Base-by-base conservation (phyloP, 2,888 invertebrate genomes). In the Rhimphoctona megacephalus region DNA sequence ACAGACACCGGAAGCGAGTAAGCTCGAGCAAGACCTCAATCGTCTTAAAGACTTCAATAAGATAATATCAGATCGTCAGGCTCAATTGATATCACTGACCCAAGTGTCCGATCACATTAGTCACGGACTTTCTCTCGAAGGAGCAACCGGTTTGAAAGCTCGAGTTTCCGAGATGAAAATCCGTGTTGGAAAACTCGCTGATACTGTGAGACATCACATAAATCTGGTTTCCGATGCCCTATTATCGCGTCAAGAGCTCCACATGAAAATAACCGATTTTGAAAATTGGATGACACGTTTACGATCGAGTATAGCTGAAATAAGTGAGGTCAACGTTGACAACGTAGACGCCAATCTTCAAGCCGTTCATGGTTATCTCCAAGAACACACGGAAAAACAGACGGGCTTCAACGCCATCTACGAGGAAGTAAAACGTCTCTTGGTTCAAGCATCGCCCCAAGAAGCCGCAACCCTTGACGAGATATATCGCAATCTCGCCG, bases 301-400 rank as follows among this genome's bases (percentile, higher is more conserved):
- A 83, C 96, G 96, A 88, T 95, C 96, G 49, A 97, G 97, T 90
- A 96, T 97, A 33, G 96, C 96, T 69, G 97, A 97, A 90, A 96
- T 97, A 80, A 97, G 97, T 92, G 97, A 98, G 93, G 96, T 99
- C 0, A 96, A 96, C 89, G 96, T 97, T 0, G 98, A 98, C 91
- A 97, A 97, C 93, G 97, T 98, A 0, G 98, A 98, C 90, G 96
- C 96, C 0, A 96, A 96, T 52, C 94, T 98, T 17, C 97, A 98
- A 92, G 96, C 97, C 0, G 96, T 98, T 89, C 97, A 98, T 93
- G 96, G 96, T 0, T 95, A 98, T 36, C 95, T 97, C 80, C 97
- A 98, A 94, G 98, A 99, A 91, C 97, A 98, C 92, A 96, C 97
- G 2, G 97, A 98, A 67, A 97, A 98, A 91, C 97, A 97, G 90